phyloP scores from a whole-genome alignment of 1,140 invertebrate species.

The Cotesia chilonis region DNA sequence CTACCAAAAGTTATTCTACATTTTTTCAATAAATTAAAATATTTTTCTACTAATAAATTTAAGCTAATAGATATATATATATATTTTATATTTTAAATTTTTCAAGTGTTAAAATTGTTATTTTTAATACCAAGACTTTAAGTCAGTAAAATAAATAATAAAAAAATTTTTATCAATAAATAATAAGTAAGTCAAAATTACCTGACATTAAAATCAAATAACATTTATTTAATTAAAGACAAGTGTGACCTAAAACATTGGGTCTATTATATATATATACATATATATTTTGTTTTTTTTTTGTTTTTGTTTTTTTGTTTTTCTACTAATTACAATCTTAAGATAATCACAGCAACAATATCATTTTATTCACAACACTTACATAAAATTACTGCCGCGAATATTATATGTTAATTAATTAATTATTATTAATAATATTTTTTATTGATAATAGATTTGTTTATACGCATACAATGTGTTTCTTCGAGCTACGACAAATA shows the following conservation, averaged over 20 bases:
- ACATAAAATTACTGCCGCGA: slow-evolving; percentile 65
- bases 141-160: not conserved
- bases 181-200: not conserved
- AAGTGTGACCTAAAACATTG: slow-evolving; percentile 63
- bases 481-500: slow-evolving; percentile 54
- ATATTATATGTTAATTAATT: slow-evolving; percentile 46
- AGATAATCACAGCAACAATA: slow-evolving; percentile 69
- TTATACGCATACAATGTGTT: slow-evolving; percentile 64
- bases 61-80: not conserved
- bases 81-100: not conserved
- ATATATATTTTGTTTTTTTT: too few species aligned
- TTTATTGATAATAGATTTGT: slow-evolving; percentile 63
- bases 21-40: too few species aligned
- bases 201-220: slow-evolving; percentile 64
- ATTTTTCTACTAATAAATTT: not conserved
- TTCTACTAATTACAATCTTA: slow-evolving; percentile 67
- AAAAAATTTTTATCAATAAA: not conserved
- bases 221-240: slow-evolving; percentile 66
- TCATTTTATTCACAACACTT: slow-evolving; percentile 68
- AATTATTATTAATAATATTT: slow-evolving; percentile 50
- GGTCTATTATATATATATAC: slow-evolving; percentile 10
- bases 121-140: not conserved
- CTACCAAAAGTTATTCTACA: too few species aligned
- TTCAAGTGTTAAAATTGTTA: too few species aligned
- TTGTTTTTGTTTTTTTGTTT: slow-evolving; percentile 55